These are phyloP conservation scores for Tenodera sinensis DNA, from an alignment of 2,888 invertebrate genomes.

Conservation along the genomic window DNA sequence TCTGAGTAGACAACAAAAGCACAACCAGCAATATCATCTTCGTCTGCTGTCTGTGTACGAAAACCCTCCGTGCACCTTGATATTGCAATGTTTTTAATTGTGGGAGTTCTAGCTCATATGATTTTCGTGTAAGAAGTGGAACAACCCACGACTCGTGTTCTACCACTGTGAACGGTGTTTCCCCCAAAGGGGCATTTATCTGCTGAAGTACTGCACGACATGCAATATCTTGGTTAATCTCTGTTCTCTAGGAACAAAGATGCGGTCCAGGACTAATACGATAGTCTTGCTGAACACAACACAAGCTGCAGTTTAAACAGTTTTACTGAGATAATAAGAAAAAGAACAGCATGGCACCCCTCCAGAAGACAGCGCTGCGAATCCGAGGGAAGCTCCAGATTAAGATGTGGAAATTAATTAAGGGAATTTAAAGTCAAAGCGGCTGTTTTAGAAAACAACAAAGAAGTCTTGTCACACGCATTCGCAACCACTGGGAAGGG, in stretches of 20 bases:
- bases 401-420: neutral
- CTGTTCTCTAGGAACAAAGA: neutral
- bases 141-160: too few relatives aligned
- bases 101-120: too few relatives aligned
- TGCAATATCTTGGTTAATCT: too few relatives aligned
- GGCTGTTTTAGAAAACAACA: neutral
- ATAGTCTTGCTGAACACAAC: neutral
- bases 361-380: neutral
- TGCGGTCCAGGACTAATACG: neutral
- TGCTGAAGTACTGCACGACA: too few relatives aligned
- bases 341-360: neutral
- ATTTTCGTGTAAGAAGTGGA: too few relatives aligned
- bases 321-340: neutral
- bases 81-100: too few relatives aligned
- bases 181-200: too few relatives aligned
- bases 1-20: too few relatives aligned
- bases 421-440: neutral
- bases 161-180: too few relatives aligned
- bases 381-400: neutral
- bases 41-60: too few relatives aligned
- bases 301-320: neutral
- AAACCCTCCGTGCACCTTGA: too few relatives aligned
- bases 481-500: neutral
- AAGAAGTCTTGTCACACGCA: neutral
- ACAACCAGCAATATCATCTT: too few relatives aligned